phyloP scores from a whole-genome alignment of 1,140 invertebrate genomes.

The Zaprionus nigranus region DNA sequence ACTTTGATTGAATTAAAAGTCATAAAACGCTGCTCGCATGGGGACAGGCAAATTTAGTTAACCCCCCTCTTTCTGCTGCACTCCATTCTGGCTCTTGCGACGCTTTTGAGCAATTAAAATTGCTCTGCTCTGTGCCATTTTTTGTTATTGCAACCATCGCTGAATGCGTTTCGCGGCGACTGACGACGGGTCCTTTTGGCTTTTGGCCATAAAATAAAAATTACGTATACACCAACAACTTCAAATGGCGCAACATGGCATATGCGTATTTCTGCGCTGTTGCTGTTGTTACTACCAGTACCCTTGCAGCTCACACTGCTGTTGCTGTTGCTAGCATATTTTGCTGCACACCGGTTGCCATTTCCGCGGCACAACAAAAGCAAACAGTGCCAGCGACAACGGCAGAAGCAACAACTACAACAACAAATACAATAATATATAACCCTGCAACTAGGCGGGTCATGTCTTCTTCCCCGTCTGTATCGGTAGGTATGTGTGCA shows the following conservation, averaged over 20 bases:
- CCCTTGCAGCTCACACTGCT: neutral
- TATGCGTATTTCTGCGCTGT: conserved; percentile 48
- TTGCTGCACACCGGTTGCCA: conserved; percentile 73
- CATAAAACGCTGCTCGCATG: conserved; percentile 50
- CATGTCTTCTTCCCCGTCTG: neutral
- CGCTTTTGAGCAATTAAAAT: conserved; percentile 81
- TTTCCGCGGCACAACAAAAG: conserved; percentile 75
- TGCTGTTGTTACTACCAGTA: conserved; percentile 26
- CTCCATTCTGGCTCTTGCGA: conserved; percentile 6
- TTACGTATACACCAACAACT: conserved; percentile 79
- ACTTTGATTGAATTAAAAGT: conserved; percentile 77
- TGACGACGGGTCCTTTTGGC: conserved; percentile 54
- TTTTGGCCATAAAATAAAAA: conserved; percentile 76
- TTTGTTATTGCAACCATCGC: conserved; percentile 37
- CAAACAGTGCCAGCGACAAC: conserved; percentile 55
- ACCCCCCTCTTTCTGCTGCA: neutral
- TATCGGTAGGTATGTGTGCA: neutral
- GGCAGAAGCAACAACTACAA: conserved; percentile 44
- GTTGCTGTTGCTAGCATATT: conserved; percentile 56
- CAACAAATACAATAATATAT: neutral
- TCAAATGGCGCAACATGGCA: conserved; percentile 76
- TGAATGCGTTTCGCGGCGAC: conserved; percentile 54
- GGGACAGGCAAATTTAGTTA: conserved; percentile 64
- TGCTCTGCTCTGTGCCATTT: conserved; percentile 55
- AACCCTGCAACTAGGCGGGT: neutral